Conservation (phyloP, 2,113 vertebrate genomes). For the Anas platyrhynchos region DNA sequence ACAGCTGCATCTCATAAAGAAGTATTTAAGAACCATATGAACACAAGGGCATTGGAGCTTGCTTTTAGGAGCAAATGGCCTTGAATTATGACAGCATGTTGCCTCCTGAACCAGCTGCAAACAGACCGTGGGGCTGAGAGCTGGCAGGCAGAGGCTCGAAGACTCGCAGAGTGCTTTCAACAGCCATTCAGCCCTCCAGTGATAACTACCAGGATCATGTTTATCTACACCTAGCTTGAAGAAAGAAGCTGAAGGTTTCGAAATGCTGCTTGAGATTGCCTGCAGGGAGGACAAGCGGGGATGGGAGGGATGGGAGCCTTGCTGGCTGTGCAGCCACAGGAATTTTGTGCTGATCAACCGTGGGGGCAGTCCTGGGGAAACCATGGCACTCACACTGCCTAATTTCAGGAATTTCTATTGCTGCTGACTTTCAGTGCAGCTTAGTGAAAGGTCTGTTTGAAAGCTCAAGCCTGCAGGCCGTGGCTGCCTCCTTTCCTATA, state of each 20-base stretch:
- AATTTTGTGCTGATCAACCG: not conserved
- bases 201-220: not conserved
- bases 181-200: not conserved
- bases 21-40: not conserved
- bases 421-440: not conserved
- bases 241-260: not conserved
- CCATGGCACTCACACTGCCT: accelerated
- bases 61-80: not conserved
- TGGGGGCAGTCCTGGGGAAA: not conserved
- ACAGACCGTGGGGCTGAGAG: accelerated
- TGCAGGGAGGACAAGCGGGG: not conserved
- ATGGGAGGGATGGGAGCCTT: not conserved
- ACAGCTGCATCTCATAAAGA: not conserved
- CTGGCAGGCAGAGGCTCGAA: not conserved
- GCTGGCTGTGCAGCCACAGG: not conserved
- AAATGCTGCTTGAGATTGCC: not conserved
- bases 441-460: not conserved
- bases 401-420: not conserved
- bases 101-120: not conserved
- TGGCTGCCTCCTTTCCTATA: not conserved
- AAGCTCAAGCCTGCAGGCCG: not conserved
- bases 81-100: not conserved
- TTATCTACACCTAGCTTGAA: not conserved
- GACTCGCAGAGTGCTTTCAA: not conserved
- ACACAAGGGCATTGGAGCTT: not conserved